These are phyloP conservation scores for Gymnodraco acuticeps DNA, from an alignment of 2,797 vertebrate genomes.

Conservation along the genomic window DNA sequence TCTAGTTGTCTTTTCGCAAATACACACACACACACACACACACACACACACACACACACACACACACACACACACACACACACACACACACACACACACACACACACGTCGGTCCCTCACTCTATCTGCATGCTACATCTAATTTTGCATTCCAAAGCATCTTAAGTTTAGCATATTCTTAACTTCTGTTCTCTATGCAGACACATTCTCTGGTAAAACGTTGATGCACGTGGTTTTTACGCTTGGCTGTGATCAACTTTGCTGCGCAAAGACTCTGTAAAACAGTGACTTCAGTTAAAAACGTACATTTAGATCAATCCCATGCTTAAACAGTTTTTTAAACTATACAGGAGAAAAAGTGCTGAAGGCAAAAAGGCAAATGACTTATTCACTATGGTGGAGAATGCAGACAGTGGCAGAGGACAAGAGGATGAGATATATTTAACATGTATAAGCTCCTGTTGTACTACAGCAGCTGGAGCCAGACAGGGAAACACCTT, in stretches of 20 bases:
- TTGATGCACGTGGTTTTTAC: slow-evolving; percentile 38
- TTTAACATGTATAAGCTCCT: slow-evolving; percentile 54
- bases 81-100: too few relatives aligned
- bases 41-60: not conserved
- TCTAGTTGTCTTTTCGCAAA: not conserved
- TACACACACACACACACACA: not conserved
- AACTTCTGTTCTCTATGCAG: slow-evolving; percentile 28
- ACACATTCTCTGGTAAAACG: slow-evolving; percentile 33
- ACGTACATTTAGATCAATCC: not conserved
- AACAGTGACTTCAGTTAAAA: not conserved
- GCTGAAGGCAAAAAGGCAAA: slow-evolving; percentile 41
- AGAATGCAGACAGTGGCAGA: slow-evolving; percentile 18
- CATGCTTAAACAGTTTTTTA: too few relatives aligned
- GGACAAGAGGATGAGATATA: slow-evolving; percentile 24
- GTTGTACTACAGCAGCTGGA: slow-evolving; percentile 42
- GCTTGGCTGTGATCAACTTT: slow-evolving; percentile 39
- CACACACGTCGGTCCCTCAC: too few relatives aligned
- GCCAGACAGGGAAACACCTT: slow-evolving; percentile 24
- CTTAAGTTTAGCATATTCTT: slow-evolving; percentile 36
- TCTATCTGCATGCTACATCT: slow-evolving; percentile 10
- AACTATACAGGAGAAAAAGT: slow-evolving; percentile 1
- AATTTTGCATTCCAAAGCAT: slow-evolving; percentile 30
- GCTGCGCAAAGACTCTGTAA: slow-evolving; percentile 19
- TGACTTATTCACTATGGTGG: slow-evolving; percentile 48
- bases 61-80: not conserved